A percentile compares a stretch with the other conserved stretches of the same genome.
These are phyloP conservation scores for Alcis repandata DNA, from an alignment of 2,888 invertebrate species.

Conservation along the genomic window DNA sequence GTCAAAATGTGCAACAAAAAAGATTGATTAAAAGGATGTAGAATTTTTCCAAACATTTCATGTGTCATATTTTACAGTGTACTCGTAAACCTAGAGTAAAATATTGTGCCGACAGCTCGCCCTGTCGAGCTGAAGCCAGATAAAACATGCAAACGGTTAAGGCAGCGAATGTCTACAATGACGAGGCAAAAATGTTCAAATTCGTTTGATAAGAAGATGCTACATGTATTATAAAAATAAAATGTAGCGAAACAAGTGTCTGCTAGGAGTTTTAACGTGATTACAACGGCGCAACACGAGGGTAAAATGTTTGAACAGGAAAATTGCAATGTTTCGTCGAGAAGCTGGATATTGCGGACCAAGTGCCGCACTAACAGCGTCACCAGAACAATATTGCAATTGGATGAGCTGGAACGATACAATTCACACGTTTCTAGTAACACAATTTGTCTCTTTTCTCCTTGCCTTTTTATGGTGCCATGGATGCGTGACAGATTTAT, in stretches of 20 bases:
- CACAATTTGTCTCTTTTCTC: slow-evolving; percentile 44
- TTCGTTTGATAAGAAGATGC: slow-evolving; percentile 30
- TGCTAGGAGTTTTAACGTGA: slow-evolving; percentile 60
- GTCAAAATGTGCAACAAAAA: background rate
- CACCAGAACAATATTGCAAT: slow-evolving; percentile 62
- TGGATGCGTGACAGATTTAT: slow-evolving; percentile 38
- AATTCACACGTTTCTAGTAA: slow-evolving; percentile 52
- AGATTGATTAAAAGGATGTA: background rate
- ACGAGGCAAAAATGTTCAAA: slow-evolving; percentile 18
- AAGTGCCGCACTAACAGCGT: slow-evolving; percentile 58
- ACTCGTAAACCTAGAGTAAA: slow-evolving; percentile 14
- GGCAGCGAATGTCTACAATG: slow-evolving; percentile 8
- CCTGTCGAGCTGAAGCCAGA: background rate
- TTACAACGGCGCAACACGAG: slow-evolving; percentile 63
- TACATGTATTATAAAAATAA: slow-evolving; percentile 46
- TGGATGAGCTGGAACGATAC: slow-evolving; percentile 54
- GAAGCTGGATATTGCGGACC: slow-evolving; percentile 61
- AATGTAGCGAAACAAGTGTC: slow-evolving; percentile 54
- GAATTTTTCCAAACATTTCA: background rate
- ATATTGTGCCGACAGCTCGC: slow-evolving; percentile 11
- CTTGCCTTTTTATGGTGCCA: slow-evolving; percentile 35
- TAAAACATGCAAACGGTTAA: slow-evolving; percentile 4
- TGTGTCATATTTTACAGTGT: background rate
- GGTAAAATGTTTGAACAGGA: slow-evolving; percentile 66
- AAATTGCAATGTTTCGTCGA: slow-evolving; percentile 64